phyloP scores from a whole-genome alignment of 2,113 vertebrate genomes.

The Corythornis madagascariensis region DNA sequence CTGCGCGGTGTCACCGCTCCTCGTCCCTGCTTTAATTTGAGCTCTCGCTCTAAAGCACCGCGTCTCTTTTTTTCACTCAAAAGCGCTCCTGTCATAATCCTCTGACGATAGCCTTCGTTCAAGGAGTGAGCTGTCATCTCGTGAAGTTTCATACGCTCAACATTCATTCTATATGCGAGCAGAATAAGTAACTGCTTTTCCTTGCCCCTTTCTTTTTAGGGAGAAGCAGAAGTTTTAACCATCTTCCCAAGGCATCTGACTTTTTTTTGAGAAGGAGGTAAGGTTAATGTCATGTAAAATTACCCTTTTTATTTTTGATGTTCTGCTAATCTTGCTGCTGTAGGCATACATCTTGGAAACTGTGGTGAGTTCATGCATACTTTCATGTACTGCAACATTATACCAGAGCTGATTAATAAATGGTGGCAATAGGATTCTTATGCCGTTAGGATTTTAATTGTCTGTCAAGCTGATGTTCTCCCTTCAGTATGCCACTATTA shows the following conservation, averaged over 20 bases:
- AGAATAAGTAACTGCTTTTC: background rate
- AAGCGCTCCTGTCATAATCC: background rate
- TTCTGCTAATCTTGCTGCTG: background rate
- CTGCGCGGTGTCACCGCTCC: background rate
- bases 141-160: constrained; percentile 4
- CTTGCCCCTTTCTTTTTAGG: background rate
- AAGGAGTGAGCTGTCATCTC: background rate
- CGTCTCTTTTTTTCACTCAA: background rate
- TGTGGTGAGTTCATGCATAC: constrained; percentile 1
- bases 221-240: constrained; percentile 7
- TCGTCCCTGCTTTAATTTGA: background rate
- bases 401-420: constrained; percentile 13
- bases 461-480: constrained; percentile 44
- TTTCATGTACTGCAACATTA: background rate
- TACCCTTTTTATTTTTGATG: background rate
- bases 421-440: background rate
- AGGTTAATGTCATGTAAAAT: constrained; percentile 30
- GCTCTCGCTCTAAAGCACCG: background rate
- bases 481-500: background rate
- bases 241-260: background rate
- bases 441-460: background rate
- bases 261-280: constrained; percentile 46
- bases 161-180: background rate
- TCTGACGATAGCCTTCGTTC: background rate
- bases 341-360: background rate